Percentiles rank a stretch among this genome's conserved stretches.
These are phyloP conservation scores for Lacanobia oleracea DNA, from an alignment of 2,888 invertebrate species.

Conservation along the genomic window DNA sequence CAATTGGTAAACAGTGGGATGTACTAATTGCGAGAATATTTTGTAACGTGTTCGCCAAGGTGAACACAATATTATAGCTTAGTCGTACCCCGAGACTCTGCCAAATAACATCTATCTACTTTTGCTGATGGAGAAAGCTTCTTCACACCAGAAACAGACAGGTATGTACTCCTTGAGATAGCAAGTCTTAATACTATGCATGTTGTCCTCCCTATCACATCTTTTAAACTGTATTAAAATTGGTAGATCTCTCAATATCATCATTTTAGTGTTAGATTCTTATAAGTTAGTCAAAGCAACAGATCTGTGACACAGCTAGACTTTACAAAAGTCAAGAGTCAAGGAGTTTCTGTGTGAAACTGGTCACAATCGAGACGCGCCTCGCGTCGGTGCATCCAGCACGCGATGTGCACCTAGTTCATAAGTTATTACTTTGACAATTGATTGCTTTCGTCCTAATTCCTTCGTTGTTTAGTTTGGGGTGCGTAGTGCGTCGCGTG, in stretches of 20 bases:
- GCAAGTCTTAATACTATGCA: no score
- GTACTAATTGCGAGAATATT: constrained; percentile 55
- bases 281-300: constrained; percentile 8
- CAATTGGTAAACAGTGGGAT: constrained; percentile 56
- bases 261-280: constrained; percentile 1
- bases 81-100: constrained; percentile 32
- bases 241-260: background rate
- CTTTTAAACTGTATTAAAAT: background rate
- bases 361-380: constrained; percentile 21
- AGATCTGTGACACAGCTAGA: constrained; percentile 24
- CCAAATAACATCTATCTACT: constrained; percentile 17
- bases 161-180: constrained; percentile 25
- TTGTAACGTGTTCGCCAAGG: constrained; percentile 43
- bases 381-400: background rate
- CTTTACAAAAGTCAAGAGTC: constrained; percentile 52
- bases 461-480: constrained; percentile 6
- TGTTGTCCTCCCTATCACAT: background rate
- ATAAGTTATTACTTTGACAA: background rate
- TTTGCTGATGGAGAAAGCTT: constrained; percentile 12
- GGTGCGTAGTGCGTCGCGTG: constrained; percentile 13
- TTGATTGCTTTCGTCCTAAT: constrained; percentile 12
- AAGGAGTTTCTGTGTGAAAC: constrained; percentile 38
- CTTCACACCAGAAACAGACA: background rate
- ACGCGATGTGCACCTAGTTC: background rate
- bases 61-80: constrained; percentile 45